Evolutionary conservation across 2,797 vertebrate species (phyloP), one percentile per base, ranked within the genome.

Genomic region (Petrocephalus sullivani): DNA sequence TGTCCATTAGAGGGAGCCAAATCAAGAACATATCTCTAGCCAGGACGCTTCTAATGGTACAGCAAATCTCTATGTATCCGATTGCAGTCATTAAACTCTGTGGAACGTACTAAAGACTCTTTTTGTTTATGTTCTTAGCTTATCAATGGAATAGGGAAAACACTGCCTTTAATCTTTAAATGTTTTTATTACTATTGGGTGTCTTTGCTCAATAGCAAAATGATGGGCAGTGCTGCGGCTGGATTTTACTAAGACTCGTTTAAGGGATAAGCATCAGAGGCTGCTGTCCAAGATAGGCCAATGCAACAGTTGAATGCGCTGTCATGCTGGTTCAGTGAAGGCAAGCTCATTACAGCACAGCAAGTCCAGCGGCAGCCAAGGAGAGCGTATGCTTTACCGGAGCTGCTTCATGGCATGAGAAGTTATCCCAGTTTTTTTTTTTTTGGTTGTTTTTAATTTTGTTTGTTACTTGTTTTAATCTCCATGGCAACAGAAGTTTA

Each of bases 401-500:
- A 58, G 54, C 9, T 19, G 14, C 33, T 60, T 57, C 14, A 46
- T 86, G 85, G 33, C 56, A 58, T 60, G 28, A 46, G 51, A 84
- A 28, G 33, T 33, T 41, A 16, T 86, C 33, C 85, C 19, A 60
- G 54, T 85, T 28, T 60, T 58, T 86, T 60, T 60, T 60, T 23
- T 67, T 12, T 60, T 0, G 6, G n/a, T 4, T 0, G 67, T 71
- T 41, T 71, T 71, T 16, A 37, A 28, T 71, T 71, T 58, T 60
- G 85, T 86, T 86, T 86, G 85, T 86, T 41, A 56, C 16, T 60
- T 60, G 51, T 85, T 86, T 60, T 86, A 54, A 57, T 58, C 56
- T 58, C 85, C 85, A 86, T 33, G 56, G 56, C 85, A 86, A 86
- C 85, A 21, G 56, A 86, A 86, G 23, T 86, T 86, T 41, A 10